These are phyloP conservation scores for Peromyscus maniculatus DNA, from an alignment of 2,113 vertebrate genomes.

Conservation along the genomic window DNA sequence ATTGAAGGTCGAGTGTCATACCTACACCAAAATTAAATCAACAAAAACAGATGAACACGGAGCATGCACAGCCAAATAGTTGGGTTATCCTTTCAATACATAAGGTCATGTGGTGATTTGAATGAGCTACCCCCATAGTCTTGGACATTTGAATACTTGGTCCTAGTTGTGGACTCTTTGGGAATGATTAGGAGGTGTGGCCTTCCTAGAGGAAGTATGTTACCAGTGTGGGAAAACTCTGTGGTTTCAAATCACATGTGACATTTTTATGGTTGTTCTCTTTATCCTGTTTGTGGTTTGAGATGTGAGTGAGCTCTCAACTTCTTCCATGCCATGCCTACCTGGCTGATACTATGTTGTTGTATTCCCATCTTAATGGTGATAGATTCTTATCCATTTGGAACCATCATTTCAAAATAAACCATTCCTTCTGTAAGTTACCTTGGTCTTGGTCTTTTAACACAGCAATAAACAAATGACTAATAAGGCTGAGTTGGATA, in stretches of 20 bases:
- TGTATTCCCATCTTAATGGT: neutral
- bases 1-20: neutral
- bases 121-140: neutral
- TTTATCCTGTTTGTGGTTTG: neutral
- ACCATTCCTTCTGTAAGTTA: neutral
- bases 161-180: neutral
- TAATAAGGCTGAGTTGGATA: neutral
- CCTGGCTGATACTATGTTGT: rapidly evolving
- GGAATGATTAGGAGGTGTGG: no score
- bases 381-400: neutral
- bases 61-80: neutral
- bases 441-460: no score
- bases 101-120: neutral
- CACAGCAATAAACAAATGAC: neutral
- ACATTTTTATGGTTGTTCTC: neutral
- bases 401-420: neutral
- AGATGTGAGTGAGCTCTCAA: neutral
- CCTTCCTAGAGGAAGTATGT: neutral
- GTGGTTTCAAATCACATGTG: neutral
- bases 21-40: neutral
- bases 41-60: neutral
- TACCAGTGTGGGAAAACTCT: neutral
- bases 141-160: neutral
- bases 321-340: no score
- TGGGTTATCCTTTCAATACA: neutral